Base-by-base conservation (phyloP, 1,140 invertebrate species). In the Platyscapa corneri region DNA sequence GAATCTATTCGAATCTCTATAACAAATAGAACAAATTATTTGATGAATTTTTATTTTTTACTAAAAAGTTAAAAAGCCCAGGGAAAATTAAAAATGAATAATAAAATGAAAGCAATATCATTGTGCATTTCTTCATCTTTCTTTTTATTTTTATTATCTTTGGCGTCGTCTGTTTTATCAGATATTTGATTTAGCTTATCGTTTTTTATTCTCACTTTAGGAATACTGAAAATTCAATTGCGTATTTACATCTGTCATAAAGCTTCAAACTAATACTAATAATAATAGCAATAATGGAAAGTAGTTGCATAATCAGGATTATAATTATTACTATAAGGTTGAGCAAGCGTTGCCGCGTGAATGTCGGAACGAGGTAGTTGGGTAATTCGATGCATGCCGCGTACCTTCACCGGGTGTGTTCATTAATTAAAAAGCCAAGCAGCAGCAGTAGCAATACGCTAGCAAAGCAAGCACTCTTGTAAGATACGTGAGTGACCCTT, bases 381-480 rank as follows among this genome's bases (percentile, higher is more conserved):
- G 86, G 84, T 87, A 88, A 90, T 89, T 87, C 82, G 32, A 84
- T 75, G 85, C 86, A 88, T 88, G 12, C 64, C 30, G 30, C 3
- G 64, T 20, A 34, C n/a, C 32, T 32, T 88, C 88, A 82, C 90
- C 89, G 88, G 86, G 85, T 89, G 88, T 89, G 88, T 91, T 91
- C 89, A 89, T 91, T 91, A 91, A 91, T 92, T 91, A 91, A 91
- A 91, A 90, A 90, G 88, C 87, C 37, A 46, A 79, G 85, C 18
- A 64, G 75, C 23, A 79, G 81, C n/a, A 64, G 75, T 23, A 67
- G 64, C 32, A 32, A 3, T 1, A 18, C 23, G 32, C 12, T 20
- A 20, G 65, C 65, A 32, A 10, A 14, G 7, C 30, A 6, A n/a
- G 64, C 7, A 32, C 12, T 67, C n/a, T 34, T 34, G 64, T 10